Percentiles rank a stretch among this genome's conserved stretches.
phyloP scores from a whole-genome alignment of 2,797 vertebrate genomes.

The Iguana delicatissima region DNA sequence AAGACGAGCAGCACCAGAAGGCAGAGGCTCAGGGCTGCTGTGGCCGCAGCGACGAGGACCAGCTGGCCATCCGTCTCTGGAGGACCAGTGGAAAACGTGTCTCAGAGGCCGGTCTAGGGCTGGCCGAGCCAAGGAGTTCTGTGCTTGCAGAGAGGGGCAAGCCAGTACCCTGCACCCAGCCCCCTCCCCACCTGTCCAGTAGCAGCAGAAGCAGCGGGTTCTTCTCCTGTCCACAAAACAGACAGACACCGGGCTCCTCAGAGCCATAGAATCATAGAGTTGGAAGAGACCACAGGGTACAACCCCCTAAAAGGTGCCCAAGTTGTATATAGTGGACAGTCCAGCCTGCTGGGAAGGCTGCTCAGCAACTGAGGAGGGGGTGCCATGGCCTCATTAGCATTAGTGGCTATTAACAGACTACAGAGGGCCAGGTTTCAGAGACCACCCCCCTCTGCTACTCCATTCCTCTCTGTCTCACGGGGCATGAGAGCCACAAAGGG shows the following conservation, averaged over 20 bases:
- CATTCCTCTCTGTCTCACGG: no score
- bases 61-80: conserved; percentile 43
- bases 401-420: background rate
- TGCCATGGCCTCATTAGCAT: background rate
- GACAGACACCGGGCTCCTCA: no score
- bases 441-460: no score
- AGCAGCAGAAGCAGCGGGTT: background rate
- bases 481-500: no score
- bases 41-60: conserved; percentile 36
- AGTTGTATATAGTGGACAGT: no score
- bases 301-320: background rate
- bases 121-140: background rate
- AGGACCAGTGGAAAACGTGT: conserved; percentile 25
- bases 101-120: background rate
- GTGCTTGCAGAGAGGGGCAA: no score
- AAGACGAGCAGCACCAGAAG: conserved; percentile 29
- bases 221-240: no score
- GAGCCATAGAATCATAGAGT: background rate
- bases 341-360: no score
- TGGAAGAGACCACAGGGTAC: no score
- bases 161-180: no score
- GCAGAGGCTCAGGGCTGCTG: background rate
- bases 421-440: background rate
- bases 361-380: background rate
- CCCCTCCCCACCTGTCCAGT: no score